Evolutionary conservation across 2,797 vertebrate genomes (phyloP).

Genomic region (Esox lucius): DNA sequence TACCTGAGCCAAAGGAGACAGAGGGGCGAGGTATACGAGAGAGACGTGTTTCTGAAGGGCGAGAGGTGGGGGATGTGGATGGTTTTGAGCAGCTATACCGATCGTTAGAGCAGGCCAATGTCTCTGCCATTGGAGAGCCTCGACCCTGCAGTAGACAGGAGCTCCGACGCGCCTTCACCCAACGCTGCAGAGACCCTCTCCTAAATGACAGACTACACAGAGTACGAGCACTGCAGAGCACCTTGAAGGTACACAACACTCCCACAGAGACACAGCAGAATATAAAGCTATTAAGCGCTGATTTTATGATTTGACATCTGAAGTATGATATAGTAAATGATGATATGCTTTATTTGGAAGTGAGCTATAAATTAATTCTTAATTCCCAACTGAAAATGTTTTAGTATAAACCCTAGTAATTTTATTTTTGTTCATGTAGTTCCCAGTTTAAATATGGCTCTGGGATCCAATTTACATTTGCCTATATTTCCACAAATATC

Average conservation of each 20-base stretch:
- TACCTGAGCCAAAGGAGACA: slow-evolving; percentile 43
- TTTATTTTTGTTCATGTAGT: too few relatives aligned
- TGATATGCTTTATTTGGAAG: too few relatives aligned
- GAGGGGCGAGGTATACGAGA: slow-evolving; percentile 68
- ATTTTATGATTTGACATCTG: too few relatives aligned
- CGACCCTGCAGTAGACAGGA: slow-evolving; percentile 84
- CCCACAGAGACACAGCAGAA: background rate
- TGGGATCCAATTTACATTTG: too few relatives aligned
- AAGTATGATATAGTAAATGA: too few relatives aligned
- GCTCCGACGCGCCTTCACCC: slow-evolving; percentile 80
- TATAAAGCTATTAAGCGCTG: too few relatives aligned
- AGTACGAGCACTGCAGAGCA: slow-evolving; percentile 86
- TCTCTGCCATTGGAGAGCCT: slow-evolving; percentile 83
- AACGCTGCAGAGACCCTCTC: slow-evolving; percentile 81
- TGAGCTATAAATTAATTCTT: too few relatives aligned
- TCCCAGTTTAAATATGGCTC: too few relatives aligned
- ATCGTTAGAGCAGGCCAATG: slow-evolving; percentile 80
- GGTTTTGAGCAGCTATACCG: slow-evolving; percentile 85
- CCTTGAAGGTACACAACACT: slow-evolving; percentile 80
- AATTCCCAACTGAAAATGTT: too few relatives aligned
- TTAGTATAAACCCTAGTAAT: too few relatives aligned
- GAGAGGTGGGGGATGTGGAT: slow-evolving; percentile 65
- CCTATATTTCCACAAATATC: too few relatives aligned
- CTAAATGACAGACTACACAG: slow-evolving; percentile 88
- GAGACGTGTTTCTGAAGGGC: slow-evolving; percentile 68